Evolutionary conservation across 2,888 invertebrate species (phyloP).

Genomic region (Rhamnusium bicolor): DNA sequence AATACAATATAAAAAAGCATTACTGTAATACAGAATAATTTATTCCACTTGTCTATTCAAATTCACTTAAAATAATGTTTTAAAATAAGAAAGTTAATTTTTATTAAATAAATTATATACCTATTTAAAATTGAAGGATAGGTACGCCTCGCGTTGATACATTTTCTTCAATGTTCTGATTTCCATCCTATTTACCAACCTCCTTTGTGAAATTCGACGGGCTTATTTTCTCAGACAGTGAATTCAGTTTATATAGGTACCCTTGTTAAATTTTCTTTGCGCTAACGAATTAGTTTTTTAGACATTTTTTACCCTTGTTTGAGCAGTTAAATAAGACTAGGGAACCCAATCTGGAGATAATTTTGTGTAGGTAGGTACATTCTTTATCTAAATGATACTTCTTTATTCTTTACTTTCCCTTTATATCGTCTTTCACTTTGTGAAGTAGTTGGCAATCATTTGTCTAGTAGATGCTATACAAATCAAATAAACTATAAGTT

Average conservation of each 20-base stretch:
- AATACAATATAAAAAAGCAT: too few relatives aligned
- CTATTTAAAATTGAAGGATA: too few relatives aligned
- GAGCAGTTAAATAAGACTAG: not conserved
- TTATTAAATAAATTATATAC: too few relatives aligned
- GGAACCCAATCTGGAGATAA: not conserved
- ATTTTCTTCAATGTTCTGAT: not conserved
- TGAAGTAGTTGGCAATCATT: not conserved
- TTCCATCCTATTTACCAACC: not conserved
- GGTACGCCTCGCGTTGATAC: not conserved
- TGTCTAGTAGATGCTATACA: not conserved
- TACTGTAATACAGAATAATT: too few relatives aligned
- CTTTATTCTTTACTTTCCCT: not conserved
- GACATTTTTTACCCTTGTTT: not conserved
- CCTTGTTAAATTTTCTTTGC: slow-evolving; percentile 4
- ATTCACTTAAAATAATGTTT: too few relatives aligned
- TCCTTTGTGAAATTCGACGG: slow-evolving; percentile 15
- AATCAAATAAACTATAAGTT: not conserved
- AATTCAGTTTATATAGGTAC: slow-evolving; percentile 1
- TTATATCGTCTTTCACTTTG: not conserved
- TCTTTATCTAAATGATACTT: not conserved
- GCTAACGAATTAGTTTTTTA: not conserved
- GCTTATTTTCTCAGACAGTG: slow-evolving; percentile 1
- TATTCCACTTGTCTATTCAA: too few relatives aligned
- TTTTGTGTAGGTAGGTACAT: not conserved
- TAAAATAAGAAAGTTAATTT: too few relatives aligned